Conservation (phyloP, 2,113 vertebrate species). For the Xiphorhynchus elegans region DNA sequence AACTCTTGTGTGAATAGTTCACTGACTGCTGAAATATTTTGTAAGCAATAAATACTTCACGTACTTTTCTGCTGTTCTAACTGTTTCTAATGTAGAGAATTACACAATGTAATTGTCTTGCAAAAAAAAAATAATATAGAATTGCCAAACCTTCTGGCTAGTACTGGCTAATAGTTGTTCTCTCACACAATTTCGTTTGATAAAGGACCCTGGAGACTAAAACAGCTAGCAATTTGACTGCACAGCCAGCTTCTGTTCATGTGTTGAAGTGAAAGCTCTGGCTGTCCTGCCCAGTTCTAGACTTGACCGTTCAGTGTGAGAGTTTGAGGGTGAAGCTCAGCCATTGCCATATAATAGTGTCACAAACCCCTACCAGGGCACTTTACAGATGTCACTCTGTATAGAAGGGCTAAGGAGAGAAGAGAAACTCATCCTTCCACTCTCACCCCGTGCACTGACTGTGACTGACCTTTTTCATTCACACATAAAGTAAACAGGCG, state of each 20-base stretch:
- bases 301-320: neutral
- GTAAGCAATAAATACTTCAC: neutral
- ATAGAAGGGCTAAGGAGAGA: neutral
- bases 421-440: neutral
- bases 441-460: no score
- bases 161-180: neutral
- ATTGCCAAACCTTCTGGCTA: neutral
- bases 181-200: neutral
- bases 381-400: neutral
- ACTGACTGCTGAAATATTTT: neutral
- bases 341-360: neutral
- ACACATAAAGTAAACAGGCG: neutral
- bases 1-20: neutral
- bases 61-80: neutral
- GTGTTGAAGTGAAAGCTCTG: neutral
- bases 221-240: neutral
- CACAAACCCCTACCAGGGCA: neutral
- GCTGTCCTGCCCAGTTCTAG: neutral
- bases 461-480: neutral
- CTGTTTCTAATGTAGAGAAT: neutral
- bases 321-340: neutral
- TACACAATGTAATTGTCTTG: neutral
- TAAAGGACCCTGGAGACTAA: neutral
- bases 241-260: rapidly evolving
- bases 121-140: neutral